Evolutionary conservation across 2,888 invertebrate genomes (phyloP).

Genomic region (Bimastos eiseni): DNA sequence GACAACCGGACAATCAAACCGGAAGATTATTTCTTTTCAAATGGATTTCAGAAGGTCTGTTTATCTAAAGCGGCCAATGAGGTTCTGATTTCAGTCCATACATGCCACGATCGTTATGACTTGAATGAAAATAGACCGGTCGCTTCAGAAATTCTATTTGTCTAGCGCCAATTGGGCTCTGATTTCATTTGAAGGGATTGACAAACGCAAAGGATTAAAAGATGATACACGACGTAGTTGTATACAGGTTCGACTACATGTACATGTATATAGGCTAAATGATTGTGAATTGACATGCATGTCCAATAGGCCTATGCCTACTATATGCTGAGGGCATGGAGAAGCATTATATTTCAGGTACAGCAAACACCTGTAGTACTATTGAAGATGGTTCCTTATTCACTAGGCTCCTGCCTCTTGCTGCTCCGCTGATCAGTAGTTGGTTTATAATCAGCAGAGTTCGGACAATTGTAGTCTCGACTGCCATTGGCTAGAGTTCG

Average conservation of each 20-base stretch:
- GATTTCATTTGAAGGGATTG: constrained; percentile 5
- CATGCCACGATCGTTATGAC: background rate
- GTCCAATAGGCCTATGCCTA: background rate
- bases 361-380: background rate
- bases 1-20: background rate
- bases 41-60: background rate
- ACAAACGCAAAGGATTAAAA: background rate
- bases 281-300: background rate
- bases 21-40: background rate
- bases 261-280: background rate
- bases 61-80: background rate
- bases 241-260: background rate
- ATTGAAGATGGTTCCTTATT: background rate
- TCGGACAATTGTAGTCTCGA: background rate
- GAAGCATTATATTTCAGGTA: constrained; percentile 4
- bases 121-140: constrained; percentile 6
- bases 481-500: background rate
- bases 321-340: too few species aligned
- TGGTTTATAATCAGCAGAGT: background rate
- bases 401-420: background rate
- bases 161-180: constrained; percentile 6
- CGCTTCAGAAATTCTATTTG: background rate
- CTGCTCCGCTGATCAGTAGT: background rate
- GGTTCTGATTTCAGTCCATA: background rate
- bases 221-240: background rate